Evolutionary conservation across 2,888 invertebrate species (phyloP).

Genomic region (Tineola bisselliella): DNA sequence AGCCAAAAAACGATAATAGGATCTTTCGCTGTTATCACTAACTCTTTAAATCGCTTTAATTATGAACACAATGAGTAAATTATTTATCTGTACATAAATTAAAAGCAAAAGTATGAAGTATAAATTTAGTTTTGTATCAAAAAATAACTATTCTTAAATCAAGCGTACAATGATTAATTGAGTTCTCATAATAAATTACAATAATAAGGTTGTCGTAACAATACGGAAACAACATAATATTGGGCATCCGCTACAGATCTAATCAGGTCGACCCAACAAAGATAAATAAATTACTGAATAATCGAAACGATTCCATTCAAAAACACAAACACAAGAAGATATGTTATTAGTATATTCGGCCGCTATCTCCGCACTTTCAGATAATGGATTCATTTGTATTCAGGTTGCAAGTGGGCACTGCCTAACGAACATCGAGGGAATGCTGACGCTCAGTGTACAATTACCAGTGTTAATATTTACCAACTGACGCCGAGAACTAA

Average conservation of each 20-base stretch:
- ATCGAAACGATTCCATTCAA: constrained; percentile 3
- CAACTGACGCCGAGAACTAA: constrained; percentile 59
- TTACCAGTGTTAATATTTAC: constrained; percentile 66
- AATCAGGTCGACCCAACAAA: background rate
- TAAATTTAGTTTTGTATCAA: too few relatives aligned
- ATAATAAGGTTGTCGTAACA: background rate
- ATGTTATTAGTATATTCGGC: constrained; percentile 43
- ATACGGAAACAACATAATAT: background rate
- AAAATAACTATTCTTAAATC: too few relatives aligned
- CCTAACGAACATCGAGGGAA: constrained; percentile 58
- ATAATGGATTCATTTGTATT: constrained; percentile 67
- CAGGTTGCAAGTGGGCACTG: constrained; percentile 52
- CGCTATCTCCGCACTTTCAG: constrained; percentile 36
- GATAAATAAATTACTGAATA: background rate
- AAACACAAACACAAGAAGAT: constrained; percentile 20
- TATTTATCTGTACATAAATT: background rate
- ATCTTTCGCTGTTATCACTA: constrained; percentile 30
- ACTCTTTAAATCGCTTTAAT: constrained; percentile 2
- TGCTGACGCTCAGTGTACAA: constrained; percentile 59
- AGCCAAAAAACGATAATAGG: constrained; percentile 33
- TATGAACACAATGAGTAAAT: background rate
- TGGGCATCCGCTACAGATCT: background rate
- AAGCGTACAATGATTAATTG: too few relatives aligned
- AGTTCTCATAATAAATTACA: background rate
- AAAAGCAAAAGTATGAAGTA: too few relatives aligned